Evolutionary conservation across 2,888 invertebrate genomes (phyloP).

Genomic region (Limnephilus auricula): DNA sequence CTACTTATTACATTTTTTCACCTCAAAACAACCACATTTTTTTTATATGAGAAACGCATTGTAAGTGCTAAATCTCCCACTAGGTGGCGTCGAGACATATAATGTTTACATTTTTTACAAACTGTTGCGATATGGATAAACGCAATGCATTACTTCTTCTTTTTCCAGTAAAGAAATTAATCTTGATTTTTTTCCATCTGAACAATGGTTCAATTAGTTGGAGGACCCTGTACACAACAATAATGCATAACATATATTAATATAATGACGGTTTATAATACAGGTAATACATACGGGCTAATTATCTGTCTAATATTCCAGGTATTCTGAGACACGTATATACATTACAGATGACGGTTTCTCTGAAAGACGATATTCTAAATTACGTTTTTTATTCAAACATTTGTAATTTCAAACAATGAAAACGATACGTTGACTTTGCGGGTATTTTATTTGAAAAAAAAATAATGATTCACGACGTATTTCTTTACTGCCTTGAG

Average conservation of each 20-base stretch:
- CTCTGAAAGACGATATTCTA: background rate
- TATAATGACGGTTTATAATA: background rate
- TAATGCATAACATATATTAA: background rate
- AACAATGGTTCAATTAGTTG: background rate
- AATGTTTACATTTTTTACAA: no score
- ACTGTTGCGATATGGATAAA: no score
- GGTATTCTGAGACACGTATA: background rate
- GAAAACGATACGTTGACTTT: background rate
- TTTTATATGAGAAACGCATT: no score
- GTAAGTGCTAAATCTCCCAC: no score
- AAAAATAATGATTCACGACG: background rate
- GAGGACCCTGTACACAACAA: background rate
- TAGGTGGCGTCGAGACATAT: no score
- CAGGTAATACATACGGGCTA: background rate
- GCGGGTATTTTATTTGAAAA: background rate
- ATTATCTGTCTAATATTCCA: background rate
- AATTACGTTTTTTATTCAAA: background rate
- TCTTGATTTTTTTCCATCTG: no score
- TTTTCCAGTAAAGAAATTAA: no score
- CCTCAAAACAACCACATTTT: no score
- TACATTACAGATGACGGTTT: background rate
- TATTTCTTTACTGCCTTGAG: background rate
- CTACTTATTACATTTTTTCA: no score
- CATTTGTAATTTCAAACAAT: background rate
- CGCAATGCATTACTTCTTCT: no score